Conservation (phyloP, 2,797 vertebrate genomes). For the Phoeniculus purpureus region DNA sequence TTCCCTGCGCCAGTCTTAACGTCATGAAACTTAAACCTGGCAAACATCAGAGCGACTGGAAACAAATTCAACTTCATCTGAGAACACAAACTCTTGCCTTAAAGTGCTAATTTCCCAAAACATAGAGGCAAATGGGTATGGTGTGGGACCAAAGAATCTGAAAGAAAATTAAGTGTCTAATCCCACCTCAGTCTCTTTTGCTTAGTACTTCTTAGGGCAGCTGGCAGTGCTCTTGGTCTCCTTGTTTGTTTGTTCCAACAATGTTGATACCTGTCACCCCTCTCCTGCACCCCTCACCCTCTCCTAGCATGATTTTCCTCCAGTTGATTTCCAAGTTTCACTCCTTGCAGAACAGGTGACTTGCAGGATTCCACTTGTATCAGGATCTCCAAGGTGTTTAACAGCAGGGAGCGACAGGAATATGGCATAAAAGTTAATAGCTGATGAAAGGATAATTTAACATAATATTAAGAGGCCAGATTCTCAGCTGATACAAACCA, state of each 20-base stretch:
- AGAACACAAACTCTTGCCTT: neutral
- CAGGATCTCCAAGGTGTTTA: constrained; percentile 11
- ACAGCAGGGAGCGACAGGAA: neutral
- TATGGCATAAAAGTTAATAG: neutral
- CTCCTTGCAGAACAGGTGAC: neutral
- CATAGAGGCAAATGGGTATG: neutral
- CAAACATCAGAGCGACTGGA: neutral
- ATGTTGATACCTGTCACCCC: neutral
- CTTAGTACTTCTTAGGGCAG: neutral
- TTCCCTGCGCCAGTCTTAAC: neutral
- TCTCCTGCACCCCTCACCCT: neutral
- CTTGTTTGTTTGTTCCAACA: neutral
- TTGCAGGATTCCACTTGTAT: neutral
- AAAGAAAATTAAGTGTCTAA: neutral
- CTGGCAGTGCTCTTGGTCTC: neutral
- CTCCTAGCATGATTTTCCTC: neutral
- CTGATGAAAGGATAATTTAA: constrained; percentile 27
- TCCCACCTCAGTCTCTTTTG: neutral
- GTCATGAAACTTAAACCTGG: constrained; percentile 35
- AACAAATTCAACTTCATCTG: constrained; percentile 1
- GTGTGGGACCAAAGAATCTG: neutral
- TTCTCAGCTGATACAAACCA: neutral
- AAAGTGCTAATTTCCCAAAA: neutral
- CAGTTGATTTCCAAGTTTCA: neutral
- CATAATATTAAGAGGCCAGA: neutral